These are phyloP conservation scores for Psilanteris sp. DNA, from an alignment of 1,140 invertebrate genomes.

Conservation along the genomic window DNA sequence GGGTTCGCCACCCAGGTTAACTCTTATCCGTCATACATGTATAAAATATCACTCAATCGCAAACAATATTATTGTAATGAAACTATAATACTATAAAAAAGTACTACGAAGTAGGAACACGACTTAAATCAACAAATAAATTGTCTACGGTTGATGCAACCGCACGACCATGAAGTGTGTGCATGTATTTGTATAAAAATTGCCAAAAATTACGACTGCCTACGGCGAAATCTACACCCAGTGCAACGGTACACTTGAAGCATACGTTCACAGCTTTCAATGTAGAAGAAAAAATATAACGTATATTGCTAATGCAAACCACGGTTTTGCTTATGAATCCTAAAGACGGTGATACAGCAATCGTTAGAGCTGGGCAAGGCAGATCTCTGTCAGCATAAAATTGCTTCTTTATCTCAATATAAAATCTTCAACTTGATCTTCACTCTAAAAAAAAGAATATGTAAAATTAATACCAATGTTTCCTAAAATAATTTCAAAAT, in stretches of 20 bases:
- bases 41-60: no score
- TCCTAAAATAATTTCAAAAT: no score
- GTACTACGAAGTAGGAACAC: no score
- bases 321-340: background rate
- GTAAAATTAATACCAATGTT: no score
- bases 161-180: background rate
- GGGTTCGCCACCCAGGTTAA: no score
- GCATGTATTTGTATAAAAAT: background rate
- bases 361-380: background rate
- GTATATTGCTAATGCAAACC: background rate
- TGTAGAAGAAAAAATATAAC: background rate
- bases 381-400: background rate
- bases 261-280: background rate
- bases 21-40: no score
- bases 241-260: background rate
- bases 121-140: background rate
- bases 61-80: no score
- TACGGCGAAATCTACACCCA: background rate
- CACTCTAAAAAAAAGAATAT: background rate
- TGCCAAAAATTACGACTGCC: constrained; percentile 1
- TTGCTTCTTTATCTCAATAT: background rate
- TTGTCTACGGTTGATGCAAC: background rate
- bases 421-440: background rate
- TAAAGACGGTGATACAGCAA: background rate
- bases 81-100: no score